These are phyloP conservation scores for Trichonephila inaurata DNA, from an alignment of 1,140 invertebrate species.

Conservation along the genomic window DNA sequence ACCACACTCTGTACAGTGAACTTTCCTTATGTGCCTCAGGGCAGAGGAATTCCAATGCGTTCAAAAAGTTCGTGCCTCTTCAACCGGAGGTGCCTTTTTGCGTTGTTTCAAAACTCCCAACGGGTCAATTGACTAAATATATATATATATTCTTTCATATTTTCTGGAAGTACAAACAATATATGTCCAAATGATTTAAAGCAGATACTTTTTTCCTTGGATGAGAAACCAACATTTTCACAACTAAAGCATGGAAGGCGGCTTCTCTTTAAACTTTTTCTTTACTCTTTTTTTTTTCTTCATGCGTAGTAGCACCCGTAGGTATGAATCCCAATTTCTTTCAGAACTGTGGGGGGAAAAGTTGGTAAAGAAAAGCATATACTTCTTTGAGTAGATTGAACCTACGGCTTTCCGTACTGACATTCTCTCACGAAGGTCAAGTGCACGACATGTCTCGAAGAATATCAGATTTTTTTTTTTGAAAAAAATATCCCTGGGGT, in stretches of 20 bases:
- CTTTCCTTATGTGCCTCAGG: slow-evolving; percentile 47
- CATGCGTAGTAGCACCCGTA: not conserved
- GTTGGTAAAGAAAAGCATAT: not conserved
- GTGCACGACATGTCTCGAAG: slow-evolving; percentile 44
- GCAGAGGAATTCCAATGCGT: slow-evolving; percentile 65
- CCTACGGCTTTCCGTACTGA: not conserved
- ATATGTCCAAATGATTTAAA: slow-evolving; percentile 30
- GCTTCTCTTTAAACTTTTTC: not conserved
- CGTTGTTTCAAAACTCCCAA: slow-evolving; percentile 60
- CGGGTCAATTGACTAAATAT: slow-evolving; percentile 70
- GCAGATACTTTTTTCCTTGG: not conserved
- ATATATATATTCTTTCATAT: slow-evolving; percentile 46
- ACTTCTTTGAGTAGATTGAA: not conserved
- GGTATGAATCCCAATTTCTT: not conserved
- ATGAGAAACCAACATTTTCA: not conserved
- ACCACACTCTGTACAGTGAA: slow-evolving; percentile 68
- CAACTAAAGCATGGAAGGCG: not conserved
- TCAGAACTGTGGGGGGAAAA: not conserved
- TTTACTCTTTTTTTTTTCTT: not conserved
- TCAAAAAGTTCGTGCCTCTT: slow-evolving; percentile 71
- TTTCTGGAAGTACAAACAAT: not conserved
- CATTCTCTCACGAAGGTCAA: slow-evolving; percentile 61
- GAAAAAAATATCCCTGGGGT: not conserved
- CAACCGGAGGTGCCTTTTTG: slow-evolving; percentile 62
- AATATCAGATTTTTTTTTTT: not conserved